phyloP scores from a whole-genome alignment of 2,888 invertebrate species.

The Drosophila demipolita region DNA sequence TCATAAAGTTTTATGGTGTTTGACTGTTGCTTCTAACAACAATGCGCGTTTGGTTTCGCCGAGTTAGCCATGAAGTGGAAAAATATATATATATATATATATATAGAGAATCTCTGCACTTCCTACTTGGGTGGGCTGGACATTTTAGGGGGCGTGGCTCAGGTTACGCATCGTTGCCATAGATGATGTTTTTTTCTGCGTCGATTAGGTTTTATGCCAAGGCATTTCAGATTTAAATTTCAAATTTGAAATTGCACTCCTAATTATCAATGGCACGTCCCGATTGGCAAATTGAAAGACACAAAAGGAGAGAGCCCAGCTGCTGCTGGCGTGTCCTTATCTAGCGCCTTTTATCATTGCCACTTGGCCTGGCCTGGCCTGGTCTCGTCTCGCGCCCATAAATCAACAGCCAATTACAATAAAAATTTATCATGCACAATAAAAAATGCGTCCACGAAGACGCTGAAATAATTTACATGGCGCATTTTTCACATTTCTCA shows the following conservation, averaged over 20 bases:
- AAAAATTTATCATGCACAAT: constrained; percentile 81
- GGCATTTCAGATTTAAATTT: constrained; percentile 32
- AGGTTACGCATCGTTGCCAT: constrained; percentile 72
- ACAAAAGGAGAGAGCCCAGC: not conserved
- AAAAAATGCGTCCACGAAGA: constrained; percentile 62
- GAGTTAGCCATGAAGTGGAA: constrained; percentile 56
- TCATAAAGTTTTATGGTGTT: constrained; percentile 75
- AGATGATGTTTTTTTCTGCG: constrained; percentile 56
- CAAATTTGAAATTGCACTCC: constrained; percentile 21
- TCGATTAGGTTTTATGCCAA: constrained; percentile 69
- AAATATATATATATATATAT: not conserved
- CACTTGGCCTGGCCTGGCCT: not conserved
- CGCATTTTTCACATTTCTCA: constrained; percentile 77
- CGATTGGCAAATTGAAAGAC: constrained; percentile 64
- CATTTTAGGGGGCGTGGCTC: constrained; percentile 33
- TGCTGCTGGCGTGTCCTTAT: constrained; percentile 44
- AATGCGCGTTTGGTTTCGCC: constrained; percentile 62
- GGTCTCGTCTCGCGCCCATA: constrained; percentile 51
- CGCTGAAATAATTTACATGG: constrained; percentile 76
- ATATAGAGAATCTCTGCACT: constrained; percentile 44
- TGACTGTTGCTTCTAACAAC: constrained; percentile 68
- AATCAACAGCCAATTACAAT: constrained; percentile 81
- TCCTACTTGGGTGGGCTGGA: constrained; percentile 72
- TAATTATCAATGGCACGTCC: constrained; percentile 57
- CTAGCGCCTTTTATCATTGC: constrained; percentile 55